Conservation (phyloP, 2,113 vertebrate species). For the Caranx ignobilis region DNA sequence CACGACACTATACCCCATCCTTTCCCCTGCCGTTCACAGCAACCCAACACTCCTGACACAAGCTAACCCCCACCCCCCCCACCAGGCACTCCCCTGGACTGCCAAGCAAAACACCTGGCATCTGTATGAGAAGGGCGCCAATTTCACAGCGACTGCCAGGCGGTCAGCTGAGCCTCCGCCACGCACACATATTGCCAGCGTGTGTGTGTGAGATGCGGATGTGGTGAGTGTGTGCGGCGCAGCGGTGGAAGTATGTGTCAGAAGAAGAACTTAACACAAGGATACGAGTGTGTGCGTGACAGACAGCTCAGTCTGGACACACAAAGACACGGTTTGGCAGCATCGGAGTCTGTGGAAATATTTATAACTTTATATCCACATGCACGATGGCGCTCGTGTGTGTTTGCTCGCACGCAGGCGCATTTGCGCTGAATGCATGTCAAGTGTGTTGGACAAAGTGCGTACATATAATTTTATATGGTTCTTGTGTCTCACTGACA, state of each 20-base stretch:
- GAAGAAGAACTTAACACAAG: slow-evolving; percentile 27
- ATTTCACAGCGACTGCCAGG: slow-evolving; percentile 71
- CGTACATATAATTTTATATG: slow-evolving; percentile 43
- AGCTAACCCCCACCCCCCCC: slow-evolving; percentile 45
- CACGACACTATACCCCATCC: slow-evolving; percentile 51
- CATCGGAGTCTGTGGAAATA: slow-evolving; percentile 30
- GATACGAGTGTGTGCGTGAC: slow-evolving; percentile 17
- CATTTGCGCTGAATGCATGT: slow-evolving; percentile 10
- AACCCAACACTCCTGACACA: slow-evolving; percentile 76
- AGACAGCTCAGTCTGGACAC: slow-evolving; percentile 49
- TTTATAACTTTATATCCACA: slow-evolving; percentile 21
- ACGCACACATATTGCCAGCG: slow-evolving; percentile 42
- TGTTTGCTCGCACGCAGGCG: slow-evolving; percentile 15
- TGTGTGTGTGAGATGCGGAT: slow-evolving; percentile 14
- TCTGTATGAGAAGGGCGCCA: slow-evolving; percentile 71
- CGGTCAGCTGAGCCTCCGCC: slow-evolving; percentile 72
- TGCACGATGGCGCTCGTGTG: not conserved
- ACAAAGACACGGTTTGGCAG: slow-evolving; percentile 24
- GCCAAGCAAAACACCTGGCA: slow-evolving; percentile 81
- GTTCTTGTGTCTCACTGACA: slow-evolving; percentile 47
- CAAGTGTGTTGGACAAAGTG: slow-evolving; percentile 34
- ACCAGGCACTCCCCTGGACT: not conserved
- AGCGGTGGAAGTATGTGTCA: slow-evolving; percentile 9
- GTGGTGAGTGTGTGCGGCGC: slow-evolving; percentile 1
- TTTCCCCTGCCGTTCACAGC: slow-evolving; percentile 58